Evolutionary conservation across 2,113 vertebrate genomes (phyloP), one percentile per base, ranked within the genome.

Genomic region (Boulengeromyrus knoepffleri): DNA sequence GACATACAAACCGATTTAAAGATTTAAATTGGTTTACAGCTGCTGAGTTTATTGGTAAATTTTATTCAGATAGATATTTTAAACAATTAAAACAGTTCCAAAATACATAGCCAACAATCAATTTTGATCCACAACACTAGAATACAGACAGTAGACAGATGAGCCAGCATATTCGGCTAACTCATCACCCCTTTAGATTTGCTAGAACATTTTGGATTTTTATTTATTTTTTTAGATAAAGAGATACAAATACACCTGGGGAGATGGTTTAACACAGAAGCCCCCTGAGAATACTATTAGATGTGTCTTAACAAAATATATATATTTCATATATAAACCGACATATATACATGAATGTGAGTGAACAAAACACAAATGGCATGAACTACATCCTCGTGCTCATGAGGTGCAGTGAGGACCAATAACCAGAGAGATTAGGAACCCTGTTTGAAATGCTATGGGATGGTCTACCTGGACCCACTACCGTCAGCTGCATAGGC

Each of bases 241-340:
- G 46, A 85, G 21, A 89, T 42, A 45, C 19, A 56, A 39, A 89
- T 52, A 84, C 74, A 84, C 15, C 27, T 27, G 10, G 19, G 19
- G 24, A 89, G 50, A 84, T 15, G 50, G 31, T 13, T 24, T 21
- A 52, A 56, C 45, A 56, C 88, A 42, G 27, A 27, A 83, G 31
- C 77, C 74, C 77, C 87, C 89, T 47, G 88, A 80, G 88, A 89
- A 89, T 83, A 89, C 77, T 89, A 89, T 56, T 89, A 80, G 77
- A 80, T 85, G 9, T 56, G 13, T 52, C 2, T 84, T 70, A 66
- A 52, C 52, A 39, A 31, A 58, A 24, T 56, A 56, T 56, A 89
- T 45, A 84, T 9, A 84, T 89, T 56, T 31, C 21, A 10, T 49
- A 27, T n/a, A 52, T 49, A 49, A 89, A 56, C 77, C 52, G 84